Evolutionary conservation across 2,888 invertebrate species (phyloP).

Genomic region (Agrilus biguttatus): DNA sequence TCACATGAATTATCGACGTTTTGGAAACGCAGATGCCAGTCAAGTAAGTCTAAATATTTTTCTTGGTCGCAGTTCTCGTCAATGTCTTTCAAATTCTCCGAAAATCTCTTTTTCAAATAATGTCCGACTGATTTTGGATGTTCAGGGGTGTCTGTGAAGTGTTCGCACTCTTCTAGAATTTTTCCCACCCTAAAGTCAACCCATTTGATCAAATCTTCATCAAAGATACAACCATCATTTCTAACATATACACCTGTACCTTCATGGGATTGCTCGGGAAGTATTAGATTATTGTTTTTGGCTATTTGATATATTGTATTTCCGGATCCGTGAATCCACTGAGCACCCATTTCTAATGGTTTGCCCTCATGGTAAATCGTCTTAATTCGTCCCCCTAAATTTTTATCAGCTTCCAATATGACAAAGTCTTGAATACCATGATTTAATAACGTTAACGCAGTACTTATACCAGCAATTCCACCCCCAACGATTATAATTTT

Average conservation of each 20-base stretch:
- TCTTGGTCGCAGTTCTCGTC: constrained; percentile 16
- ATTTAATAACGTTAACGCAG: constrained; percentile 35
- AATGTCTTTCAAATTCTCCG: constrained; percentile 25
- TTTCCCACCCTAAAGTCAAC: constrained; percentile 36
- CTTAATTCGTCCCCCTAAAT: constrained; percentile 39
- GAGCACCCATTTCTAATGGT: constrained; percentile 44
- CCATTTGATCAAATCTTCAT: constrained; percentile 32
- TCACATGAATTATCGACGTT: constrained; percentile 47
- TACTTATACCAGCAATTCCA: constrained; percentile 44
- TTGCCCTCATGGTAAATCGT: constrained; percentile 29
- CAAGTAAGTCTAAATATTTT: constrained; percentile 36
- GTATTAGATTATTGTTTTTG: constrained; percentile 31
- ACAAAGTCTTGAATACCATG: constrained; percentile 34
- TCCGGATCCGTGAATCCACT: constrained; percentile 46
- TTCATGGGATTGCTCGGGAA: constrained; percentile 36
- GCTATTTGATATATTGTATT: constrained; percentile 38
- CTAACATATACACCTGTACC: constrained; percentile 39
- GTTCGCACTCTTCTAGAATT: constrained; percentile 35
- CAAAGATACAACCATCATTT: constrained; percentile 32
- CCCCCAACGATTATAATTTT: constrained; percentile 41
- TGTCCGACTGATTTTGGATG: constrained; percentile 29
- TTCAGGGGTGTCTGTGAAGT: constrained; percentile 24
- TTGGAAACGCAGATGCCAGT: constrained; percentile 47
- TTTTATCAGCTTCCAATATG: constrained; percentile 39
- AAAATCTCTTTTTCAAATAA: constrained; percentile 32